phyloP scores from a whole-genome alignment of 2,113 vertebrate genomes.

The Apaloderma vittatum region DNA sequence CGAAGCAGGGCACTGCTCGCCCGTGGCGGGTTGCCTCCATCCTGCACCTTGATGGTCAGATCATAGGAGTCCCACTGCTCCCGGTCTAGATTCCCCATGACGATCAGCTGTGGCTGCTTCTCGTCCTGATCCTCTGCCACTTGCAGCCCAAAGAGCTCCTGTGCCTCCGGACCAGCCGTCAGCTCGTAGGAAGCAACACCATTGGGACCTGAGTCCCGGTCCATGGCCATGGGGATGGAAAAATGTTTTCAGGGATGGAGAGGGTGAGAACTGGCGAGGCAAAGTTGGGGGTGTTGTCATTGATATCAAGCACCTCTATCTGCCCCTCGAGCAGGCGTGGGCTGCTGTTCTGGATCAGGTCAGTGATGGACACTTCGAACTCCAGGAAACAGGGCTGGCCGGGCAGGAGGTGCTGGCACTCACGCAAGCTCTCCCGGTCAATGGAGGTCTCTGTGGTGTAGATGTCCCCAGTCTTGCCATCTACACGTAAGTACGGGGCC shows the following conservation, averaged over 20 bases:
- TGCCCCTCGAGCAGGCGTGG: constrained; percentile 93
- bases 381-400: constrained; percentile 92
- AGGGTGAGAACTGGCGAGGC: constrained; percentile 91
- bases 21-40: constrained; percentile 88
- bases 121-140: constrained; percentile 91
- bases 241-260: constrained; percentile 97
- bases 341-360: constrained; percentile 86
- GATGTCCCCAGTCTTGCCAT: constrained; percentile 95
- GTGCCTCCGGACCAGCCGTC: constrained; percentile 83
- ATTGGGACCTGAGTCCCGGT: constrained; percentile 89
- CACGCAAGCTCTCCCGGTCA: constrained; percentile 90
- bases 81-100: constrained; percentile 93
- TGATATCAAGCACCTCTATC: constrained; percentile 94
- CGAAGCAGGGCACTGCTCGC: constrained; percentile 93
- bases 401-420: constrained; percentile 90
- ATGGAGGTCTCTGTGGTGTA: constrained; percentile 95
- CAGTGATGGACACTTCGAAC: constrained; percentile 96
- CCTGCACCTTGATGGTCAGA: constrained; percentile 93
- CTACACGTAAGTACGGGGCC: constrained; percentile 91
- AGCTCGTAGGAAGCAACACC: constrained; percentile 93
- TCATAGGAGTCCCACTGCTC: constrained; percentile 96
- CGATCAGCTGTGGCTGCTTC: constrained; percentile 93
- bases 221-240: constrained; percentile 90
- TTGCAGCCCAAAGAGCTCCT: constrained; percentile 92
- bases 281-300: constrained; percentile 98